phyloP scores from a whole-genome alignment of 2,888 invertebrate species.

The Seira sanloemensis region DNA sequence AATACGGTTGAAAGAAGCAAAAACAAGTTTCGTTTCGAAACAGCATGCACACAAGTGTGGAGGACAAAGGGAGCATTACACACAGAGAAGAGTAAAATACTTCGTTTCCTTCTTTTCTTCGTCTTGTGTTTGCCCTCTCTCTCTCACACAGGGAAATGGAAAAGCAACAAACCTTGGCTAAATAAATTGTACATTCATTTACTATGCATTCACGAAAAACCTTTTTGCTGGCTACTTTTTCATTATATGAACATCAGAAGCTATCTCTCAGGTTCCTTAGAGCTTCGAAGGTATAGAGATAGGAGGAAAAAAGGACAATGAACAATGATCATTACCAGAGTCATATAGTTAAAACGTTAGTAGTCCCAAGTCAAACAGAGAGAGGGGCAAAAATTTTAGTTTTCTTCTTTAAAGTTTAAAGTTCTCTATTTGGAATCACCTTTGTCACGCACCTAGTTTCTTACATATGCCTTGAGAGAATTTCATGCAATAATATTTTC shows the following conservation, averaged over 20 bases:
- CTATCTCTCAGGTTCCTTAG: too few relatives aligned
- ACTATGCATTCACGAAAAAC: neutral
- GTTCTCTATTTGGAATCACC: neutral
- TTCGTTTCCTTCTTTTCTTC: neutral
- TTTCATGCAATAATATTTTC: neutral
- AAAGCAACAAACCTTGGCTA: conserved; percentile 12
- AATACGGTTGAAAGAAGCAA: neutral
- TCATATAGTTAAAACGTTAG: too few relatives aligned
- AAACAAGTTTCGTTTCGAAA: neutral
- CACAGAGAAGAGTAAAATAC: neutral
- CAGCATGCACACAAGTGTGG: conserved; percentile 10
- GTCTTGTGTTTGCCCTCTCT: neutral
- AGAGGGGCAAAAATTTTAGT: too few relatives aligned
- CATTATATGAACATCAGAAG: neutral
- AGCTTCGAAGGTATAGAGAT: neutral
- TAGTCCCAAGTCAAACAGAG: too few relatives aligned
- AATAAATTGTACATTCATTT: conserved; percentile 15
- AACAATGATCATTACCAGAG: neutral
- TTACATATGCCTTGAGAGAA: neutral
- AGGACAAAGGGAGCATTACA: neutral
- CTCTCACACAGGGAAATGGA: conserved; percentile 13
- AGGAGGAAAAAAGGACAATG: conserved; percentile 12
- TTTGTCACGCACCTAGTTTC: neutral
- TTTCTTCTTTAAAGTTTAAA: too few relatives aligned
- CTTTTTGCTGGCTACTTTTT: conserved; percentile 10